Base-by-base conservation (phyloP, 2,888 invertebrate species). In the Baccha elongata region DNA sequence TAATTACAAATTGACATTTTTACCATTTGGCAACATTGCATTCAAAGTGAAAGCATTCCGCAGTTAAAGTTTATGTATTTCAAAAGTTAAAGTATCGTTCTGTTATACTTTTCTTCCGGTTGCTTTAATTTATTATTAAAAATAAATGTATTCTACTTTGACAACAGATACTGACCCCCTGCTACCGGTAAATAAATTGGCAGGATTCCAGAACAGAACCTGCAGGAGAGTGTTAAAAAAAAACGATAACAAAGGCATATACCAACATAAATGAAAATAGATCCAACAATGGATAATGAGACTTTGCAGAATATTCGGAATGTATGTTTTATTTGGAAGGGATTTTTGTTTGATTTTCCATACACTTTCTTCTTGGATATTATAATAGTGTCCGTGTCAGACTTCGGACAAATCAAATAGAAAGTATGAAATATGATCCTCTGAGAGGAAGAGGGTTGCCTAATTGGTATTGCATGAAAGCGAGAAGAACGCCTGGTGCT, bases 281-380 rank as follows among this genome's bases (percentile, higher is more conserved):
- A 29, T 15, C 29, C 13, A 23, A 52, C 67, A 42, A 53, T 53
- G 42, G 67, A 67, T 67, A 53, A 67, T 67, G 67, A 67, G 29
- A 67, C 60, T 40, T 29, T 29, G 11, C 11, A 29, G 52, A 7
- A 35, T 13, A 1, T 6, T 7, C 10, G 23, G 26, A 42, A 58
- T 40, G 42, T 26, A 1, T 26, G 17, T 13, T 29, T 29, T 44
- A 11, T 44, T 60, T 42, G 13, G 6, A 26, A 19, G 26, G 60
- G 26, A 42, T 42, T 60, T 60, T n/a, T 10, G 26, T 11, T 60
- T 19, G 3, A 4, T 42, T 44, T 42, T 60, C 42, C 4, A n/a
- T 42, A 42, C n/a, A n/a, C 26, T 17, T 44, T 60, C 7, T 42
- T 60, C 29, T 60, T 7, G 40, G 1, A n/a, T 60, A 60, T 23